A percentile compares a stretch with the other conserved stretches of the same genome.
phyloP scores from a whole-genome alignment of 1,140 invertebrate genomes.

The Campoletis sonorensis region DNA sequence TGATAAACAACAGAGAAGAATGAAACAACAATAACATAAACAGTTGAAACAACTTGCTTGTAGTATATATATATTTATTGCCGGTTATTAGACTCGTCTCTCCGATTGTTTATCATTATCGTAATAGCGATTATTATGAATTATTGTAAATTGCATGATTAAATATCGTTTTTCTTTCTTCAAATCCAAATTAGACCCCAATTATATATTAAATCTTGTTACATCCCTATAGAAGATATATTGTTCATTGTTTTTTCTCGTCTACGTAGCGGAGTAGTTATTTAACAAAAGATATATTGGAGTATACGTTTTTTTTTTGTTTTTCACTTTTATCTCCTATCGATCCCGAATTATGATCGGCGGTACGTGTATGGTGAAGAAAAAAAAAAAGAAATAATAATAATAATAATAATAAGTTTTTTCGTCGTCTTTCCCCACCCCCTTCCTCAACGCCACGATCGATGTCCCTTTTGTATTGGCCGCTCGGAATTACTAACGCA shows the following conservation, averaged over 20 bases:
- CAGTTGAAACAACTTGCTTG: neutral
- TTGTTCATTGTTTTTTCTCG: constrained; percentile 38
- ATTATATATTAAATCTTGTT: constrained; percentile 35
- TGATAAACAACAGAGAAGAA: constrained; percentile 7
- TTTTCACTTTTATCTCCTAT: neutral
- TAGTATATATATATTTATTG: constrained; percentile 4
- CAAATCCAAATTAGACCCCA: constrained; percentile 12
- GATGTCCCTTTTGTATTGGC: constrained; percentile 24
- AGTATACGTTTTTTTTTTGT: neutral
- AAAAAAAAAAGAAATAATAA: neutral
- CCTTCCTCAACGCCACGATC: neutral
- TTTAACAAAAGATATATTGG: constrained; percentile 19
- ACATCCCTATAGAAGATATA: constrained; percentile 15
- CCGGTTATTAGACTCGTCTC: neutral
- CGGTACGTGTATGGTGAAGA: too few relatives aligned
- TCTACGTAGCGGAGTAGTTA: constrained; percentile 13
- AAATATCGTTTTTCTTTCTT: constrained; percentile 3
- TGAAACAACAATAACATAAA: neutral
- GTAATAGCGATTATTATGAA: neutral
- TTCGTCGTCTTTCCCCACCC: neutral
- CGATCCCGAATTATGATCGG: too few relatives aligned
- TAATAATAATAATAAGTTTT: neutral
- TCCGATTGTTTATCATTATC: constrained; percentile 5
- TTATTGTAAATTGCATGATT: constrained; percentile 22
- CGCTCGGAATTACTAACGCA: constrained; percentile 38